Evolutionary conservation across 64 coral and sea anemone species (phyloP).

Genomic region (Hydrozoanthus tunicans): DNA sequence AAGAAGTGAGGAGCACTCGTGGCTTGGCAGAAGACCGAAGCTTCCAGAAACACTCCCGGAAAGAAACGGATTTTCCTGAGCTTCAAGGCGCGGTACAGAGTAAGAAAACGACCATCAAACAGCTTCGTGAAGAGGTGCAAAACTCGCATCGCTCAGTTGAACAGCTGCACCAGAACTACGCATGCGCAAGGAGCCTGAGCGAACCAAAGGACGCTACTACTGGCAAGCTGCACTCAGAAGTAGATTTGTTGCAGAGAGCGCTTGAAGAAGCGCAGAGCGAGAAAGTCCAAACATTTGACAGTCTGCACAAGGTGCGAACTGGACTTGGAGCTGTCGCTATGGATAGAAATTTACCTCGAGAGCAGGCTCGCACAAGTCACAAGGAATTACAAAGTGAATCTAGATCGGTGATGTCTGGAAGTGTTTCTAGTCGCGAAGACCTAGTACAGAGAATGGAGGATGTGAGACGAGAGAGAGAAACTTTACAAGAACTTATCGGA

Average conservation of each 20-base stretch:
- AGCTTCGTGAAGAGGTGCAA: slow-evolving; percentile 62
- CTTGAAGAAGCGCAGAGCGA: slow-evolving; percentile 70
- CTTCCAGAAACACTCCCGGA: background rate
- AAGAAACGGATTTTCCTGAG: slow-evolving; percentile 55
- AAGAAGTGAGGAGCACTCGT: slow-evolving; percentile 37
- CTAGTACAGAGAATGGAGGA: slow-evolving; percentile 75
- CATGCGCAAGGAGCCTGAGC: slow-evolving; percentile 69
- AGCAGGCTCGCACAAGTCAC: slow-evolving; percentile 58
- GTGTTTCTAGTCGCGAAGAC: slow-evolving; percentile 26
- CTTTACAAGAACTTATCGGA: slow-evolving; percentile 76
- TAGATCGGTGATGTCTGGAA: slow-evolving; percentile 1
- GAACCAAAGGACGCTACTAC: slow-evolving; percentile 90
- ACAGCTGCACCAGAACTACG: slow-evolving; percentile 89
- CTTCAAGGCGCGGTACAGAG: slow-evolving; percentile 56
- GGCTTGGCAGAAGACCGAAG: background rate
- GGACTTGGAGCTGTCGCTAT: slow-evolving; percentile 66
- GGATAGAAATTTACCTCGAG: slow-evolving; percentile 80
- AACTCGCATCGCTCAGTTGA: slow-evolving; percentile 70
- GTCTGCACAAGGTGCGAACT: slow-evolving; percentile 63
- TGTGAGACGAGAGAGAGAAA: slow-evolving; percentile 71
- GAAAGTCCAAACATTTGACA: slow-evolving; percentile 63
- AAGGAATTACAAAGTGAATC: background rate
- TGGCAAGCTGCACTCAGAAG: slow-evolving; percentile 71
- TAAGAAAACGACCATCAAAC: slow-evolving; percentile 67
- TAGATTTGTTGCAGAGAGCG: slow-evolving; percentile 64